Evolutionary conservation across 2,113 vertebrate genomes (phyloP).

Genomic region (Sphaerodactylus townsendi): DNA sequence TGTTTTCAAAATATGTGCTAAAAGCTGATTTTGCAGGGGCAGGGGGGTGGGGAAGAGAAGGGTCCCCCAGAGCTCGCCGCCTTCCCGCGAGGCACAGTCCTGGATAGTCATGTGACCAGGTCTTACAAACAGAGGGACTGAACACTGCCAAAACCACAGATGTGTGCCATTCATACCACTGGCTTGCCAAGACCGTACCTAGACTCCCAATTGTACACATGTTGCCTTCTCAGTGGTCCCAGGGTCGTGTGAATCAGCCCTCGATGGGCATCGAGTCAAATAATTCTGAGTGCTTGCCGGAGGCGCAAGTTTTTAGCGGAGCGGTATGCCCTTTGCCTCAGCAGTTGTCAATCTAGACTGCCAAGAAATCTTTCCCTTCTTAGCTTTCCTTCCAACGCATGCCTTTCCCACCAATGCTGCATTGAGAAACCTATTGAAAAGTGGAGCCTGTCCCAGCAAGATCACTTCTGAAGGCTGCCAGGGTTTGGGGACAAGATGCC

Average conservation of each 20-base stretch:
- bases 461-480: background rate
- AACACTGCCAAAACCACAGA: background rate
- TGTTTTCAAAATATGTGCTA: too few species aligned
- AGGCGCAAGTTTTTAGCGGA: background rate
- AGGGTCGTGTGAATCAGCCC: background rate
- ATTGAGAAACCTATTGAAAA: background rate
- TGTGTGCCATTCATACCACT: too few species aligned
- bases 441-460: background rate
- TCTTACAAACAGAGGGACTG: background rate
- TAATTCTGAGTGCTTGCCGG: background rate
- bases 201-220: background rate
- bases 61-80: too few species aligned
- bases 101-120: background rate
- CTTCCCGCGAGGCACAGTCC: too few species aligned
- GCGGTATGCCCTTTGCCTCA: background rate
- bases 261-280: background rate
- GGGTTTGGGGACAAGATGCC: background rate
- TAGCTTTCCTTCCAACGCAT: background rate
- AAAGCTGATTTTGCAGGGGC: background rate
- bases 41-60: too few species aligned
- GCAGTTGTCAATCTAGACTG: background rate
- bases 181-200: too few species aligned
- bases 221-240: background rate
- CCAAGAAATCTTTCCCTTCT: background rate
- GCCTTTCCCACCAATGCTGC: background rate